Evolutionary conservation across 2,888 invertebrate species (phyloP).

Genomic region (Torymus tubicola): DNA sequence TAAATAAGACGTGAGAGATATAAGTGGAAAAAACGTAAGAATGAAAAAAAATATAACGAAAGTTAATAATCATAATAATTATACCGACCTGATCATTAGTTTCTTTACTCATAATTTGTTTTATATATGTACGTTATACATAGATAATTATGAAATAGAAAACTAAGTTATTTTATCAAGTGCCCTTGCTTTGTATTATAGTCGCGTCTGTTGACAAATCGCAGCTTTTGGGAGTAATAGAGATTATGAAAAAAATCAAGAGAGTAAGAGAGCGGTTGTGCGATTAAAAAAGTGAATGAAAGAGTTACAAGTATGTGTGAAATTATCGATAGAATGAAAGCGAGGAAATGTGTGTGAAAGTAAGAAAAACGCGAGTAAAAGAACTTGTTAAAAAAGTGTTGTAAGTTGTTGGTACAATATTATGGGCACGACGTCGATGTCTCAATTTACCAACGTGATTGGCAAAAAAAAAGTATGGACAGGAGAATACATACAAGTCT

Average conservation of each 20-base stretch:
- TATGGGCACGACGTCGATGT: conserved; percentile 69
- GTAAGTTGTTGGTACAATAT: conserved; percentile 70
- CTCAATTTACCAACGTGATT: conserved; percentile 67
- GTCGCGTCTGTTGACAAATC: conserved; percentile 74
- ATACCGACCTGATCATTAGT: conserved; percentile 72
- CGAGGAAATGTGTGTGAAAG: conserved; percentile 54
- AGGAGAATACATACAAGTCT: conserved; percentile 75
- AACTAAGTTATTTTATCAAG: conserved; percentile 81
- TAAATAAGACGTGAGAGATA: conserved; percentile 45
- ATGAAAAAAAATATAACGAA: conserved; percentile 44
- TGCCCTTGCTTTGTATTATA: conserved; percentile 82
- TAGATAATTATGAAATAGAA: conserved; percentile 77
- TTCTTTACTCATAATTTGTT: conserved; percentile 75
- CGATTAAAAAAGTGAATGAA: conserved; percentile 54
- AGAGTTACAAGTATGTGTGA: conserved; percentile 52
- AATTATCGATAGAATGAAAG: conserved; percentile 56
- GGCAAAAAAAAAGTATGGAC: conserved; percentile 68
- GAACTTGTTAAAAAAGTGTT: conserved; percentile 68
- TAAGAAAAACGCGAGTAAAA: conserved; percentile 49
- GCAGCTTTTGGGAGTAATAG: conserved; percentile 71
- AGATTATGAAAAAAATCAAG: conserved; percentile 53
- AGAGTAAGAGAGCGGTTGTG: conserved; percentile 57
- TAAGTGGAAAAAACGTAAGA: conserved; percentile 47
- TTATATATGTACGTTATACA: conserved; percentile 76
- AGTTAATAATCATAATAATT: conserved; percentile 68